Base-by-base conservation (phyloP, 2,797 vertebrate genomes). In the Neolamprologus multifasciatus region DNA sequence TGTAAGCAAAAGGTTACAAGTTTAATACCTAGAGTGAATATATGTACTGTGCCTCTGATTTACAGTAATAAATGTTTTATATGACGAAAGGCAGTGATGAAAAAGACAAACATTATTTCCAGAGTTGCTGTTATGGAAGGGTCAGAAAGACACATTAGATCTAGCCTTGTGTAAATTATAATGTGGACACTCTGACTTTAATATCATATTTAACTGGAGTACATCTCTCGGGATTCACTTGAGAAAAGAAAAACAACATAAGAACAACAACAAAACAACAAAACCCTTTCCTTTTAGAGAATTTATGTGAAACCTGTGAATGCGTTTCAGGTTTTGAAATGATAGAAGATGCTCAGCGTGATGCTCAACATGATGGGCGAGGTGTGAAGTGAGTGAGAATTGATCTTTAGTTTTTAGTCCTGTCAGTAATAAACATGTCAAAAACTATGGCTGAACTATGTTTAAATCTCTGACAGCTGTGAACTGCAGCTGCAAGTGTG, bases 351-450 rank as follows among this genome's bases (percentile, higher is more conserved):
- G 71, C 90, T 88, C 90, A 78, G 86, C 23, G 1, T 83, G 91
- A 91, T 38, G 55, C 88, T 87, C 90, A 84, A 86, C 29, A 4
- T 84, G 92, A 93, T 86, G 79, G 78, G 23, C 51, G 82, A 88
- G 84, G 77, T 89, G 93, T 93, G 92, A 92, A 90, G 78, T 88
- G 87, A 90, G 79, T 89, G 81, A 80, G 87, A 94, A 91, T 81
- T 92, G 83, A 89, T 93, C 84, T 88, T 85, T 80, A 89, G 86
- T 84, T 88, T 45, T 45, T 45, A 16, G 43, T 45, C 67, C 52
- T 87, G 80, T 81, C 77, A 40, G 84, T 82, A 85, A 86, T 88
- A 84, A 90, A 88, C 76, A 89, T 89, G 86, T 86, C 88, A 89
- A 81, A 92, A 91, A 79, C 82, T 76, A 33, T 64, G 85, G 52